phyloP scores from a whole-genome alignment of 35 echinoderm and acorn worm species.

The Antedon bifida region DNA sequence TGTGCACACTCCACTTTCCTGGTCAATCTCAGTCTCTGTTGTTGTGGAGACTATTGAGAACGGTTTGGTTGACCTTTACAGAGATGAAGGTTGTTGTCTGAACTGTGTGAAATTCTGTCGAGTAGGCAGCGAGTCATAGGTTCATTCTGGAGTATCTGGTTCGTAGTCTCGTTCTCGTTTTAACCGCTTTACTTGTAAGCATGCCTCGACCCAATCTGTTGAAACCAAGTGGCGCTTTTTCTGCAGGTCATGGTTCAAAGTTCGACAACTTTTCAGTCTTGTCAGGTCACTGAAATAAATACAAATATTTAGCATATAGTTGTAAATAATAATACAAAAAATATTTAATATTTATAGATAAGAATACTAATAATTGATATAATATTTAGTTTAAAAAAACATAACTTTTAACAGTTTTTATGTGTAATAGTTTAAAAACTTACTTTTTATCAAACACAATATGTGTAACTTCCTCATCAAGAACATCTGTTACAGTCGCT shows the following conservation, averaged over 20 bases:
- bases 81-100: no score
- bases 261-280: background rate
- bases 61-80: no score
- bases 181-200: slow-evolving; percentile 21
- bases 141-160: slow-evolving; percentile 9
- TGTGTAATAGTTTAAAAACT: no score
- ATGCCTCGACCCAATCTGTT: slow-evolving; percentile 29
- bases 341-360: background rate
- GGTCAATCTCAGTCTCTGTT: no score
- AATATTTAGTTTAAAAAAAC: background rate
- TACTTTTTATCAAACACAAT: slow-evolving; percentile 70
- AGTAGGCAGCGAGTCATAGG: no score
- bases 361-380: background rate
- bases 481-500: slow-evolving; percentile 17
- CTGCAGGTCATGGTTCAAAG: background rate
- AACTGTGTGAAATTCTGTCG: no score
- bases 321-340: background rate
- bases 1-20: no score
- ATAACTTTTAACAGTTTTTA: no score
- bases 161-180: slow-evolving; percentile 33
- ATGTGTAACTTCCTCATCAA: slow-evolving; percentile 55
- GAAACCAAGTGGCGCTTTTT: slow-evolving; percentile 43
- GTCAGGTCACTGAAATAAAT: background rate
- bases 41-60: no score
- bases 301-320: background rate